Conservation (phyloP, 2,797 vertebrate genomes). For the Dendrocincla fuliginosa region DNA sequence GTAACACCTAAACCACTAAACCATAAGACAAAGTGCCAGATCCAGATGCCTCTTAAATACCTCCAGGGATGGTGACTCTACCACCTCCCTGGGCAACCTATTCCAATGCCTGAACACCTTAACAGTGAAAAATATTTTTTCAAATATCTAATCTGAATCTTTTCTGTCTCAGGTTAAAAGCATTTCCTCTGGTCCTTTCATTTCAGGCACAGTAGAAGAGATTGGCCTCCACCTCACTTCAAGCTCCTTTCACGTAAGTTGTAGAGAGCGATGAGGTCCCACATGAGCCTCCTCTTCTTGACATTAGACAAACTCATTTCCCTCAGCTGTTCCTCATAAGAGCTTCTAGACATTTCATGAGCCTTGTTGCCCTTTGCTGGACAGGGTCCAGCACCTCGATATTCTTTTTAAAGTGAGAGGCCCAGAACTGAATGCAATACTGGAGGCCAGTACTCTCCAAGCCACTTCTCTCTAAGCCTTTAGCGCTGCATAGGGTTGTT, state of each 20-base stretch:
- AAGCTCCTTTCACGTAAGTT: background rate
- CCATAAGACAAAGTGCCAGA: accelerated
- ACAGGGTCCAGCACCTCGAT: background rate
- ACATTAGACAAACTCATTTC: background rate
- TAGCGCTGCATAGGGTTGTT: background rate
- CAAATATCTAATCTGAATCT: background rate
- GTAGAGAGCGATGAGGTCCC: background rate
- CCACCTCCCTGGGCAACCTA: background rate
- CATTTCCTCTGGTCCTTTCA: background rate
- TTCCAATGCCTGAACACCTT: background rate
- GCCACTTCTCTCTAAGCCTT: background rate
- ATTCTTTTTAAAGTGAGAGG: background rate
- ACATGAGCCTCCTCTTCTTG: accelerated
- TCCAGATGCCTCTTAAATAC: background rate
- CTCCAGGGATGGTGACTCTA: no score
- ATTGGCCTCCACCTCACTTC: no score
- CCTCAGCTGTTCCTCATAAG: background rate
- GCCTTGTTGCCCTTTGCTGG: background rate
- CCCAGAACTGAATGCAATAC: background rate
- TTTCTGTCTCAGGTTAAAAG: accelerated
- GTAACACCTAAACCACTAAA: background rate
- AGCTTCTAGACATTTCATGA: background rate
- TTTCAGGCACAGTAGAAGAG: background rate
- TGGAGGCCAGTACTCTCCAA: background rate
- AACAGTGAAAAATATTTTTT: background rate